Conservation (phyloP, 2,113 vertebrate species). For the Phylloscopus trochiloides region DNA sequence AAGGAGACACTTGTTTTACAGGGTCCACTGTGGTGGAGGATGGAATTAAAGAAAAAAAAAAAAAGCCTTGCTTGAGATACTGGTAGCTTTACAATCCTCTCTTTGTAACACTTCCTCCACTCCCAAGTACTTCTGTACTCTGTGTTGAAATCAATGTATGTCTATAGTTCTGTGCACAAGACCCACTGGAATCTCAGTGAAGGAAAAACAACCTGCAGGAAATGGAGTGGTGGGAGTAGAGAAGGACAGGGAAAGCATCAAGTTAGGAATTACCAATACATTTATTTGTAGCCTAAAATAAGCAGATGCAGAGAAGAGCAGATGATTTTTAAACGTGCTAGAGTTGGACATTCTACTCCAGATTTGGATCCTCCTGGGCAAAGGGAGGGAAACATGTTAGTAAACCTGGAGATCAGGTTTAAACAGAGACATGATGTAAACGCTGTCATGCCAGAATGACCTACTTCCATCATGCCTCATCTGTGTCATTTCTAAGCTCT, state of each 20-base stretch:
- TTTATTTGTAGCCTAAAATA: neutral
- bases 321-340: neutral
- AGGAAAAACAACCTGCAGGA: neutral
- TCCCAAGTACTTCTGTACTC: neutral
- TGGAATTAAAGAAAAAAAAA: neutral
- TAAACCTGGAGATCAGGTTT: neutral
- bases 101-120: neutral
- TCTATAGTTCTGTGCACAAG: neutral
- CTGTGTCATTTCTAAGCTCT: neutral
- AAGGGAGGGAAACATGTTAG: neutral
- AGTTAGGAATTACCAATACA: neutral
- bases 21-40: neutral
- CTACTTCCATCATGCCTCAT: neutral
- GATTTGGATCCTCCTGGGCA: neutral
- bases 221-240: neutral
- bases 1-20: slow-evolving; percentile 25
- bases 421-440: neutral
- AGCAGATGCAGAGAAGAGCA: neutral
- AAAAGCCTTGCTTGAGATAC: neutral
- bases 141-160: neutral
- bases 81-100: neutral
- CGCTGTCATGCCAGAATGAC: neutral
- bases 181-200: neutral
- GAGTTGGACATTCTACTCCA: rapidly evolving
- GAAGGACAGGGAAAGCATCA: neutral